Conservation (phyloP, 2,113 vertebrate species). For the Desmodus rotundus region DNA sequence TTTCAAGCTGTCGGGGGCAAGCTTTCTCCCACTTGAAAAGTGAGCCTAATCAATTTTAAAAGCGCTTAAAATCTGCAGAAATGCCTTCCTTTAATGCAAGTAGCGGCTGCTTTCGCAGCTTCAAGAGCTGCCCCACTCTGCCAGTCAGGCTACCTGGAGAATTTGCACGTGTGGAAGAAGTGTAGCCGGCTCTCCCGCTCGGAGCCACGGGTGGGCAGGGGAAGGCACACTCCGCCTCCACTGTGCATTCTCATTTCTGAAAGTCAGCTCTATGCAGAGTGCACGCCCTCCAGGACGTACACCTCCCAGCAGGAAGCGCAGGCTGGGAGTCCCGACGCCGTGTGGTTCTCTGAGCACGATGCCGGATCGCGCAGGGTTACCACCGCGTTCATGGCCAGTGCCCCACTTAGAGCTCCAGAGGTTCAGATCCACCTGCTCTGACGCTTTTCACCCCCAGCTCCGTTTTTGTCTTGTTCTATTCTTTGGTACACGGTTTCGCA, state of each 20-base stretch:
- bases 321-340: rapidly evolving
- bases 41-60: neutral
- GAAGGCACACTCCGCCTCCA: neutral
- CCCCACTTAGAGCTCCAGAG: neutral
- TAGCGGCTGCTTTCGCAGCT: neutral
- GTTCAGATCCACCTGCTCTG: neutral
- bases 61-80: neutral
- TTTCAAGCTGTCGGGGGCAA: neutral
- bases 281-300: neutral
- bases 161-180: rapidly evolving
- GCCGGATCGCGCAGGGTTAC: rapidly evolving
- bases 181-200: neutral
- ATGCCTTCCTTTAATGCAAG: neutral
- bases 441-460: neutral
- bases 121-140: neutral
- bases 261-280: neutral
- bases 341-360: rapidly evolving
- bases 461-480: neutral
- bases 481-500: neutral
- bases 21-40: neutral
- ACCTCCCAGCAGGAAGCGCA: neutral
- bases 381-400: neutral
- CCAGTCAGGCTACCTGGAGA: neutral
- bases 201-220: rapidly evolving
- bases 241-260: neutral